Percentiles rank a stretch among this genome's conserved stretches.
phyloP scores from a whole-genome alignment of 2,113 vertebrate genomes.

The Cephalopholis sonnerati region DNA sequence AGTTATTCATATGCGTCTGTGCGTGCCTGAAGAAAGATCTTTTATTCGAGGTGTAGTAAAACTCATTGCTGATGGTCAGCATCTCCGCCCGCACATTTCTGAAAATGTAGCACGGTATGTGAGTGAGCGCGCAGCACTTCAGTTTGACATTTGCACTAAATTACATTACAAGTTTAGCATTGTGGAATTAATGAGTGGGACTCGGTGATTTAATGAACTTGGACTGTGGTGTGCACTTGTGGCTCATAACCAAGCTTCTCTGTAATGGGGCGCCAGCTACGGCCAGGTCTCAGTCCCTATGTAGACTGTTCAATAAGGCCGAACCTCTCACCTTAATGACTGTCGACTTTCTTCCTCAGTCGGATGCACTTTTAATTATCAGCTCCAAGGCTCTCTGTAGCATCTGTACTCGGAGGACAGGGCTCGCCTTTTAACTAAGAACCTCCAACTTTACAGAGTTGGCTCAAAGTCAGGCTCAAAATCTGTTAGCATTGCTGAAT shows the following conservation, averaged over 20 bases:
- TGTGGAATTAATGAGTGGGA: conserved; percentile 56
- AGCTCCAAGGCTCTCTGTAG: conserved; percentile 62
- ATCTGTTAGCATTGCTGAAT: conserved; percentile 49
- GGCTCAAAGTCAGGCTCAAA: conserved; percentile 49
- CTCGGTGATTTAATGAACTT: conserved; percentile 48
- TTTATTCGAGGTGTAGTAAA: not conserved
- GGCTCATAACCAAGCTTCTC: conserved; percentile 42
- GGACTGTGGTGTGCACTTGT: conserved; percentile 20
- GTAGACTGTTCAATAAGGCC: conserved; percentile 58
- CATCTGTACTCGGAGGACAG: conserved; percentile 49
- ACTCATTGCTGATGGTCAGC: not conserved
- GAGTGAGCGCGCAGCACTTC: conserved; percentile 10
- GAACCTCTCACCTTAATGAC: conserved; percentile 75
- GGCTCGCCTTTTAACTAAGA: conserved; percentile 62
- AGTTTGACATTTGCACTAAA: conserved; percentile 41
- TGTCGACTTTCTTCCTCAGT: conserved; percentile 67
- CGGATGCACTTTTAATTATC: conserved; percentile 81
- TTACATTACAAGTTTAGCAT: conserved; percentile 35
- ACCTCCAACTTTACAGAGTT: conserved; percentile 58
- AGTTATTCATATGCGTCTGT: not conserved
- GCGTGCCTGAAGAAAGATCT: not conserved
- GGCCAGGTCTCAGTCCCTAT: conserved; percentile 36
- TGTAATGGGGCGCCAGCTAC: conserved; percentile 36
- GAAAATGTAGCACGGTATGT: not conserved
- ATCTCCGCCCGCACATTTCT: not conserved